Percentiles rank a stretch among this genome's conserved stretches.
These are phyloP conservation scores for Pseudococcus viburni DNA, from an alignment of 2,888 invertebrate genomes.

Conservation along the genomic window DNA sequence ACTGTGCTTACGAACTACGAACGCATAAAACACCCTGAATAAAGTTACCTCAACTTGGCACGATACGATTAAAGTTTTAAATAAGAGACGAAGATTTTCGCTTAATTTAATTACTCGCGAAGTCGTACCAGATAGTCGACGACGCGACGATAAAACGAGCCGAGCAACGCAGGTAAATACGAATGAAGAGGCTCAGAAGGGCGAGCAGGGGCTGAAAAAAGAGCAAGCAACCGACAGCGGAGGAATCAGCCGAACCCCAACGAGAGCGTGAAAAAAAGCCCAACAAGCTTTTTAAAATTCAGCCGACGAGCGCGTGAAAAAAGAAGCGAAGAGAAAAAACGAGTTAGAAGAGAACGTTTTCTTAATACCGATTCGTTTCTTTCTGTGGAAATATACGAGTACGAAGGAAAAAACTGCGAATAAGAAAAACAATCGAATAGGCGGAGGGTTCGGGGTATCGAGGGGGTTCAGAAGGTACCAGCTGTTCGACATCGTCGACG, in stretches of 20 bases:
- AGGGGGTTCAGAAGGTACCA: neutral
- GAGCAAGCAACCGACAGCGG: neutral
- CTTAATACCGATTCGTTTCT: slow-evolving; percentile 37
- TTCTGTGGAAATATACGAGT: neutral
- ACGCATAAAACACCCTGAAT: neutral
- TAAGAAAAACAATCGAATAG: neutral
- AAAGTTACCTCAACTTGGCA: slow-evolving; percentile 44
- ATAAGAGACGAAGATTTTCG: slow-evolving; percentile 14
- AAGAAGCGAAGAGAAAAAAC: neutral
- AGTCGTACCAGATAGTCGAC: slow-evolving; percentile 1
- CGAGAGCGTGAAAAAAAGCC: neutral
- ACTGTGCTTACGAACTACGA: neutral
- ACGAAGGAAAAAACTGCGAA: neutral
- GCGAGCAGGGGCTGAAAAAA: neutral
- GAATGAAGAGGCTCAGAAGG: neutral
- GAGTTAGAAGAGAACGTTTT: slow-evolving; percentile 32
- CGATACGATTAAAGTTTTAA: slow-evolving; percentile 37
- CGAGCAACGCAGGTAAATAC: neutral
- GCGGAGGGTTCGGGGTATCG: neutral
- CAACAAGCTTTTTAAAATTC: slow-evolving; percentile 41
- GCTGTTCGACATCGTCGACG: neutral
- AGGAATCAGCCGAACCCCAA: neutral
- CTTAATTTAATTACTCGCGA: slow-evolving; percentile 51
- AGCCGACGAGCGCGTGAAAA: neutral
- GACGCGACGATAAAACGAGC: neutral